Base-by-base conservation (phyloP, 2,113 vertebrate genomes). In the Osmerus eperlanus region DNA sequence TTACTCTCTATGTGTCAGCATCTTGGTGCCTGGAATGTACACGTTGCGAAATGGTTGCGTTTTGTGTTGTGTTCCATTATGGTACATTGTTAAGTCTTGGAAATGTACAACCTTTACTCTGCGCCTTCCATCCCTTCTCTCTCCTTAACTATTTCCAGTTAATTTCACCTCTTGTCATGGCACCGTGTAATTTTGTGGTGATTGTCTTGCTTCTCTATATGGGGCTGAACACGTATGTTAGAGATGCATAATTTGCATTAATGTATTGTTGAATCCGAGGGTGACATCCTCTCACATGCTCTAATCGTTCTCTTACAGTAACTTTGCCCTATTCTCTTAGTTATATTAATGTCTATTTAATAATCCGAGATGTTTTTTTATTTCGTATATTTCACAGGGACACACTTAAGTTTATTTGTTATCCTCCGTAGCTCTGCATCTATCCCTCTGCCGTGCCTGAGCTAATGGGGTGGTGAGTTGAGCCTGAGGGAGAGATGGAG, bases 401-500 rank as follows among this genome's bases (percentile, higher is more conserved):
- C 41, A 12, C 41, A 36, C 32, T 41, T n/a, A 51, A 18, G 21
- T 41, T 67, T 19, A 9, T 23, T 9, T 55, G 23, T 61, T 52
- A 1, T 67, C 65, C 28, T 15, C 0, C 6, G 3, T 60, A 9
- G 13, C 29, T 13, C 11, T 67, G 19, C 18, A 25, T 70, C 19
- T 52, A 62, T 54, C 58, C 13, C 52, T 72, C 41, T 51, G 60
- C 54, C 2, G 2, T 52, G n/a, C 56, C 53, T 58, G 4, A 72
- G 61, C 65, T 71, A 59, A 59, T 68, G 60, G 65, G 65, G 59
- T 64, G 32, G 47, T 55, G 72, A 64, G 28, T 19, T 62, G 15
- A 59, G 71, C 76, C 76, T 64, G 11, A 29, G 71, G 76, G 76
- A 56, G 23, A 59, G 61, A 58, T 28, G 18, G 67, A 68, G 59